Evolutionary conservation across 2,888 invertebrate genomes (phyloP).

Genomic region (Eupithecia insigniata): DNA sequence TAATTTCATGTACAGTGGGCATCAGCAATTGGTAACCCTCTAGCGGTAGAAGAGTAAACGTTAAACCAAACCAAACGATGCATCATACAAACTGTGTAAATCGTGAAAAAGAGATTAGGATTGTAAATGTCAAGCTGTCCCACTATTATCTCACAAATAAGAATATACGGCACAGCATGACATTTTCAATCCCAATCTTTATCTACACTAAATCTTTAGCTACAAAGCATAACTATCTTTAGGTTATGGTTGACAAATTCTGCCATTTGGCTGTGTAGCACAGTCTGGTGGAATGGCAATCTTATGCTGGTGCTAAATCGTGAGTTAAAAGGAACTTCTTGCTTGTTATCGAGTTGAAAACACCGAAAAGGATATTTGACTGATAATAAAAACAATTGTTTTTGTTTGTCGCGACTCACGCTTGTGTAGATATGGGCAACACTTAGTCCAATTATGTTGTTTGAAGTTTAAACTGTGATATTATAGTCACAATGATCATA

Average conservation of each 20-base stretch:
- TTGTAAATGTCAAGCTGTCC: no score
- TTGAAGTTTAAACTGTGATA: slow-evolving; percentile 38
- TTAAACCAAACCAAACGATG: no score
- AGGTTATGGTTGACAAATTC: background rate
- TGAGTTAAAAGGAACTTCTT: background rate
- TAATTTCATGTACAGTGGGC: background rate
- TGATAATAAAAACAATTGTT: background rate
- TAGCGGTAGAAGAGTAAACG: no score
- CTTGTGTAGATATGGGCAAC: background rate
- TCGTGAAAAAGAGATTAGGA: no score
- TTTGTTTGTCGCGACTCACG: background rate
- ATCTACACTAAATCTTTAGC: no score
- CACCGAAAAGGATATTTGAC: background rate
- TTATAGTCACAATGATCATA: slow-evolving; percentile 33
- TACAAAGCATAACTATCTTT: background rate
- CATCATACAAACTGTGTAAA: no score
- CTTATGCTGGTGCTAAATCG: background rate
- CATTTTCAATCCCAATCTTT: no score
- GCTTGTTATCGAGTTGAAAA: background rate
- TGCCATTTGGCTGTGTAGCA: background rate
- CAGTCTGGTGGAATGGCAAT: background rate
- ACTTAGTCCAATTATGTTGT: slow-evolving; percentile 12
- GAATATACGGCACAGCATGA: no score
- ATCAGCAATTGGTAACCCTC: no score
- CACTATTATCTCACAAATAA: no score